These are phyloP conservation scores for Zalophus californianus DNA, from an alignment of 2,797 vertebrate species.

Conservation along the genomic window DNA sequence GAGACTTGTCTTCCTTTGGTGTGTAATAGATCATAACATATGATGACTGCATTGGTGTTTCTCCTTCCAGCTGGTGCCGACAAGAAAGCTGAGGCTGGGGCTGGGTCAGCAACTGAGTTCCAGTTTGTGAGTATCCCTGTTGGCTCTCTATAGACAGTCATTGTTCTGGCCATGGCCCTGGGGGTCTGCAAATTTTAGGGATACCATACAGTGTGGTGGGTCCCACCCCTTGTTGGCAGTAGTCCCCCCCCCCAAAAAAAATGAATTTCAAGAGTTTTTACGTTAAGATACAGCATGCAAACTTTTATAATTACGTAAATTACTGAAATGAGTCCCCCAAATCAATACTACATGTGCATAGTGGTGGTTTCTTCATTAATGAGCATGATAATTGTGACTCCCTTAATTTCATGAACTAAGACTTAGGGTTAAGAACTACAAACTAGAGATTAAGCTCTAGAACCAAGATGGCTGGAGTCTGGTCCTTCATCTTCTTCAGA, in stretches of 20 bases:
- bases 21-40: neutral
- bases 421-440: neutral
- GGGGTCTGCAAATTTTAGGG: neutral
- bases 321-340: neutral
- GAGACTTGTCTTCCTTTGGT: neutral
- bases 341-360: neutral
- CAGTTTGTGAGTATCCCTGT: constrained; percentile 95
- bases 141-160: neutral
- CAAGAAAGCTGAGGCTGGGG: constrained; percentile 99
- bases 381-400: neutral
- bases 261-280: neutral
- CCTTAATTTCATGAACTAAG: neutral
- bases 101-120: constrained; percentile 98
- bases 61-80: constrained; percentile 94
- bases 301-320: neutral
- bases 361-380: neutral
- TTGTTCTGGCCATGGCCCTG: neutral
- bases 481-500: neutral
- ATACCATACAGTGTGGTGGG: neutral
- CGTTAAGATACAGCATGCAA: neutral
- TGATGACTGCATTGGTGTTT: constrained; percentile 22
- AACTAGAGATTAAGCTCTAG: neutral
- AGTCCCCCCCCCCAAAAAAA: neutral
- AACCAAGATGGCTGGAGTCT: neutral
- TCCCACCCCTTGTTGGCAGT: neutral